Base-by-base conservation (phyloP, 2,113 vertebrate genomes). In the Vulpes ferrilata region DNA sequence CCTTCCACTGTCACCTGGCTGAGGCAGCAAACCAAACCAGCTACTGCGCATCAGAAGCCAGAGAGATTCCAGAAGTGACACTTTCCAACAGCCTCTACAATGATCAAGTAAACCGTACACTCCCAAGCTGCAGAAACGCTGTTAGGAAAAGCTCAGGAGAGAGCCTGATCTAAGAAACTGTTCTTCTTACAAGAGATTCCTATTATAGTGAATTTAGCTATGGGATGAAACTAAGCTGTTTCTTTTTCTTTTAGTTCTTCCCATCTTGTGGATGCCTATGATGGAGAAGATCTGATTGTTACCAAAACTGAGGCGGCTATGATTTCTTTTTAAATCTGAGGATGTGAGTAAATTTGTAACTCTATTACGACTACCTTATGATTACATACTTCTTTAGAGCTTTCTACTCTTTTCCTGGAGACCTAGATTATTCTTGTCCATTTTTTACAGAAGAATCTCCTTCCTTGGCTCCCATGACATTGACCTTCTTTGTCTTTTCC, bases 361-460 rank as follows among this genome's bases (percentile, higher is more conserved):
- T 92, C 78, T 8, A 48, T 81, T 51, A 65, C 15, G 43, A 25
- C 22, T 27, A 62, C 62, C 71, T 90, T 15, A 1, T 80, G 9
- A 81, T 92, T 84, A 69, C 2, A 87, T 23, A 57, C n/a, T 92
- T 92, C 64, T 88, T 48, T 15, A n/a, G 67, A 90, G 22, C 15
- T 88, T 91, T 88, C 73, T 38, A 23, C 62, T 73, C 10, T 88
- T 92, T 96, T 94, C 17, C 83, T 78, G 30, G 57, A 73, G n/a
- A 35, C 35, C 10, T 59, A 78, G 43, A 87, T 65, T 81, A 78
- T 83, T n/a, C 81, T 73, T 67, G n/a, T 20, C n/a, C 12, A 25
- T 62, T 96, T 96, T 25, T 48, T 43, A 82, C 60, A 30, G 19
- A 78, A 95, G 32, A 93, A 30, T 85, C 59, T 91, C 35, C 8